Percentiles rank a stretch among this genome's conserved stretches.
These are phyloP conservation scores for Oscheius sp. DNA, from an alignment of 1,140 invertebrate species.

Conservation along the genomic window DNA sequence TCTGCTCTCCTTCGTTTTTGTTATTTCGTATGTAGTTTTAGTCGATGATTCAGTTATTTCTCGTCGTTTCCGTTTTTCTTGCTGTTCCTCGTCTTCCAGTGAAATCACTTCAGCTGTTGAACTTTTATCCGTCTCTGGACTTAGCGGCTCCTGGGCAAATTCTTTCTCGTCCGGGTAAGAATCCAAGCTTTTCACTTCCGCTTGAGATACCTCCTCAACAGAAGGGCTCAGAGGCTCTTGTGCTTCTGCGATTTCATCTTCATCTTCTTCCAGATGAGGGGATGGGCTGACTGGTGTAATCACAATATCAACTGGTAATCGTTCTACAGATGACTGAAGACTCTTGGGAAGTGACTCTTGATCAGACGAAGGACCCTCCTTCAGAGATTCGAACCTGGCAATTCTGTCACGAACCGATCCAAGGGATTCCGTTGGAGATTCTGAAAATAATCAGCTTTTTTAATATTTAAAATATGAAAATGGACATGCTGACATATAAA, in stretches of 20 bases:
- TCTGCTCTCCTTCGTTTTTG: neutral
- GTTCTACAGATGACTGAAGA: neutral
- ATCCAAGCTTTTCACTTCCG: neutral
- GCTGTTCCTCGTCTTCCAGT: neutral
- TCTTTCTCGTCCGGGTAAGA: neutral
- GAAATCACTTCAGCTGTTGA: neutral
- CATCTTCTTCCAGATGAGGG: neutral
- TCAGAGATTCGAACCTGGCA: conserved; percentile 38
- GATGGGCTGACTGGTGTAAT: conserved; percentile 12
- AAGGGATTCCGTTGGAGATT: conserved; percentile 35
- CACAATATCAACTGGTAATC: conserved; percentile 16
- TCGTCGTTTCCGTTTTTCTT: neutral
- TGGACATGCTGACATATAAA: no score
- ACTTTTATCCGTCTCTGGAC: neutral
- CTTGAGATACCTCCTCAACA: conserved; percentile 4
- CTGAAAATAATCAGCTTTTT: conserved; percentile 26
- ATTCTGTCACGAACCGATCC: conserved; percentile 43
- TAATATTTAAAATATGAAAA: no score
- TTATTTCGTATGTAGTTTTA: neutral
- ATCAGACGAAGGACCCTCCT: neutral
- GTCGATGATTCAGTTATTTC: neutral
- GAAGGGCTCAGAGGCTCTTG: neutral
- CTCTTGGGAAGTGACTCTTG: neutral
- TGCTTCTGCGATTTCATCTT: neutral
- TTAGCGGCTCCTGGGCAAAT: neutral